Percentiles rank a stretch among this genome's conserved stretches.
phyloP scores from a whole-genome alignment of 2,797 vertebrate genomes.

The Graptemys geographica region DNA sequence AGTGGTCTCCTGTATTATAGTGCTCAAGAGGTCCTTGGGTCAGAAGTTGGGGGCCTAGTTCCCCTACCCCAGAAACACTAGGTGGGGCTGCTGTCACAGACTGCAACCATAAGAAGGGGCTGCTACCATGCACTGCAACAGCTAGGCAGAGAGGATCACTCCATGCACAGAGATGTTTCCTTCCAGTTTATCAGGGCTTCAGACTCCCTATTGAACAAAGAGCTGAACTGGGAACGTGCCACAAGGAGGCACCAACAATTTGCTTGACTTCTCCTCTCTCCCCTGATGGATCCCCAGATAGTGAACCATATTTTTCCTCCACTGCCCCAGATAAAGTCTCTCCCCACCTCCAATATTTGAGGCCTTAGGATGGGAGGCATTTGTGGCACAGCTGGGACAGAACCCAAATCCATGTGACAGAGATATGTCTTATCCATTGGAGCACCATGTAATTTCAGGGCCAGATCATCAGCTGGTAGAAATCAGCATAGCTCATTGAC shows the following conservation, averaged over 20 bases:
- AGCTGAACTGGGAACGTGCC: neutral
- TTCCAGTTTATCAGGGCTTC: neutral
- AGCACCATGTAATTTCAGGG: neutral
- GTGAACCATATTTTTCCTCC: neutral
- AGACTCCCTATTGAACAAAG: neutral
- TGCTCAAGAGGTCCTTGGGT: neutral
- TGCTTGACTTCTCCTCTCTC: neutral
- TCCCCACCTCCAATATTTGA: neutral
- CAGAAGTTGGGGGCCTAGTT: neutral
- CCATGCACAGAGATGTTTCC: neutral
- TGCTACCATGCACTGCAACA: neutral
- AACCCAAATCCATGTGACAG: neutral
- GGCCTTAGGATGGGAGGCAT: neutral
- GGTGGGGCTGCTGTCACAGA: neutral
- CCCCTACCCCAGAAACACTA: neutral
- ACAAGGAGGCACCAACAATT: neutral
- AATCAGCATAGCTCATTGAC: rapidly evolving
- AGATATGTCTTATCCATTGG: neutral
- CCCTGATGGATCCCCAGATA: neutral
- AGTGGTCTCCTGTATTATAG: neutral
- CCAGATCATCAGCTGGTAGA: neutral
- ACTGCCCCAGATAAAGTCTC: neutral
- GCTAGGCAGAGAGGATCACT: neutral
- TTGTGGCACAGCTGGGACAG: neutral
- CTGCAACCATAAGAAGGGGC: neutral